Conservation (phyloP, 2,797 vertebrate species). For the Crenichthys baileyi region DNA sequence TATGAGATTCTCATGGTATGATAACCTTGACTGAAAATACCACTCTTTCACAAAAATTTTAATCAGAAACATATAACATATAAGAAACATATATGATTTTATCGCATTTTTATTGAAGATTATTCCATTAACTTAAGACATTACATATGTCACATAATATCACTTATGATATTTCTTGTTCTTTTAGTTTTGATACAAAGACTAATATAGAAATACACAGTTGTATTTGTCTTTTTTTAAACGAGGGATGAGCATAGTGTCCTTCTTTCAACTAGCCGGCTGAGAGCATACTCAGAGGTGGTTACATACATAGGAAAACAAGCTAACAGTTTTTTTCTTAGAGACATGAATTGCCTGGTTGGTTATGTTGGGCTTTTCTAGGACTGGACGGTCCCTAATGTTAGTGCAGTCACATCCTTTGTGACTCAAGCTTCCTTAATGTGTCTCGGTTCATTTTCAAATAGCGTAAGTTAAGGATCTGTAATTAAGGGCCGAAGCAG, state of each 20-base stretch:
- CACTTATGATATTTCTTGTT: neutral
- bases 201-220: neutral
- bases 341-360: neutral
- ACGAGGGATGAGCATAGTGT: neutral
- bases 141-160: neutral
- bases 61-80: neutral
- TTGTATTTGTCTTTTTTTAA: neutral
- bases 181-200: neutral
- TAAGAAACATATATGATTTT: neutral
- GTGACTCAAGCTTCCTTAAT: slow-evolving; percentile 42
- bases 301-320: neutral
- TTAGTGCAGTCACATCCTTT: slow-evolving; percentile 54
- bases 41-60: no score
- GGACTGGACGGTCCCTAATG: slow-evolving; percentile 8
- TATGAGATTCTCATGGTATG: neutral
- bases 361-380: slow-evolving; percentile 7
- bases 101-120: neutral
- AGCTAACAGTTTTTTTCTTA: neutral
- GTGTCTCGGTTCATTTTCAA: slow-evolving; percentile 28
- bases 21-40: neutral
- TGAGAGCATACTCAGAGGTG: neutral
- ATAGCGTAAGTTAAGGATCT: neutral
- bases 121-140: neutral
- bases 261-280: neutral
- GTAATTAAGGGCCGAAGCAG: neutral